phyloP scores from a whole-genome alignment of 2,888 invertebrate species.

The Carpatolechia fugitivella region DNA sequence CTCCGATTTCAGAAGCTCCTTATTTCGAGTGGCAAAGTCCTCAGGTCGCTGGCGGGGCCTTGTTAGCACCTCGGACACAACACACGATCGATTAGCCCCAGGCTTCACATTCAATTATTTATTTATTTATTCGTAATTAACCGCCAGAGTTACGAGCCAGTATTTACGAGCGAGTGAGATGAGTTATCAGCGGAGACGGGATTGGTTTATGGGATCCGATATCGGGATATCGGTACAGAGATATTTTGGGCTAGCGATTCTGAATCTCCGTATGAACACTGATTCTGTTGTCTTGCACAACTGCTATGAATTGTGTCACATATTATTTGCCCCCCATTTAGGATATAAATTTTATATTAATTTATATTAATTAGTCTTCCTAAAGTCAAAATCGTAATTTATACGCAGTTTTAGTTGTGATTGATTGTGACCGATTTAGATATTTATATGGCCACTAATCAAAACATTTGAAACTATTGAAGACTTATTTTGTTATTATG shows the following conservation, averaged over 20 bases:
- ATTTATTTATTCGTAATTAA: slow-evolving; percentile 81
- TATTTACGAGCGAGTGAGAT: slow-evolving; percentile 64
- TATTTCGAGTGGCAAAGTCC: slow-evolving; percentile 22
- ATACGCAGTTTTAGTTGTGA: background rate
- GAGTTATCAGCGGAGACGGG: slow-evolving; percentile 56
- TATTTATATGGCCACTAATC: background rate
- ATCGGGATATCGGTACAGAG: slow-evolving; percentile 21
- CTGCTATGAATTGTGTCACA: too few species aligned
- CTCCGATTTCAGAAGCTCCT: slow-evolving; percentile 30
- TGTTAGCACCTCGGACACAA: slow-evolving; percentile 69
- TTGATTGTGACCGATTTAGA: background rate
- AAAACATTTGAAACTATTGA: too few species aligned
- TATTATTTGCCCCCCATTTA: too few species aligned
- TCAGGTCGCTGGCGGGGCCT: slow-evolving; percentile 44
- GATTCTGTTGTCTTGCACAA: too few species aligned
- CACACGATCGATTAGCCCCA: slow-evolving; percentile 73
- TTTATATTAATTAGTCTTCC: background rate
- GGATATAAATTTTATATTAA: too few species aligned
- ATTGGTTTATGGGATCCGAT: slow-evolving; percentile 41
- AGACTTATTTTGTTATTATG: too few species aligned
- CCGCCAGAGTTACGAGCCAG: slow-evolving; percentile 67
- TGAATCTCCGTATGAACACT: background rate
- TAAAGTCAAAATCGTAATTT: background rate
- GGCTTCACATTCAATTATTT: slow-evolving; percentile 80
- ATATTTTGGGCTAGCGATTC: slow-evolving; percentile 31